Base-by-base conservation (phyloP, 1,140 invertebrate genomes). In the Paracyclopina nana region DNA sequence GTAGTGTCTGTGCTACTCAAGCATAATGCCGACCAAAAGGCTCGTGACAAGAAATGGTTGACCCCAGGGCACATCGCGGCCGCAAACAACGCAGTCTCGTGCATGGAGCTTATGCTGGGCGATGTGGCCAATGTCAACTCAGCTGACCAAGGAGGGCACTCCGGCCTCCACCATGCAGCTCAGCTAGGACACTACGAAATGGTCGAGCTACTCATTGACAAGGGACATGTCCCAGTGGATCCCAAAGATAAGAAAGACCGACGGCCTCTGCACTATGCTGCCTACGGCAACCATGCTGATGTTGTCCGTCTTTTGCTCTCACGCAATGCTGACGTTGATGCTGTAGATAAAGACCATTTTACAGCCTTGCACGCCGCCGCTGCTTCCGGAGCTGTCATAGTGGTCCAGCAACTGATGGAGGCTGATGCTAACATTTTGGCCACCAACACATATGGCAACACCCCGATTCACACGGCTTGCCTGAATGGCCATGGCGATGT, bases 321-420 rank as follows among this genome's bases (percentile, higher is more conserved):
- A 38, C 34, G 20, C 9, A 38, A 38, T 27, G 70, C 70, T n/a
- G 57, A 60, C 4, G 61, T 71, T 3, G 68, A 73, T 50, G 62
- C 58, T 30, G 54, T 60, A 20, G 71, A 73, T 55, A 68, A 68
- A 55, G 67, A 67, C 55, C 67, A 68, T 27, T 71, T 68, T 52
- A 73, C 71, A 1, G 63, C 71, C 27, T 58, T 73, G 20, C 72
- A 74, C 53, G 68, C 72, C 49, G 70, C 72, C 27, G 70, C 70
- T 24, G 62, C 66, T 56, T 66, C 68, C 55, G 71, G 71, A 0
- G 68, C 70, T 52, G 70, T 72, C 55, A 62, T 71, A 53, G 57
- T 72, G 14, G 65, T 68, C 4, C 67, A 66, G 48, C 69, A 67
- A 16, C 56, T 73, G 29, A 48, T 72, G 29, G 59, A 64, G 26